A percentile compares a stretch with the other conserved stretches of the same genome.
Conservation (phyloP, 2,888 invertebrate genomes). For the Ferrisia virgata region DNA sequence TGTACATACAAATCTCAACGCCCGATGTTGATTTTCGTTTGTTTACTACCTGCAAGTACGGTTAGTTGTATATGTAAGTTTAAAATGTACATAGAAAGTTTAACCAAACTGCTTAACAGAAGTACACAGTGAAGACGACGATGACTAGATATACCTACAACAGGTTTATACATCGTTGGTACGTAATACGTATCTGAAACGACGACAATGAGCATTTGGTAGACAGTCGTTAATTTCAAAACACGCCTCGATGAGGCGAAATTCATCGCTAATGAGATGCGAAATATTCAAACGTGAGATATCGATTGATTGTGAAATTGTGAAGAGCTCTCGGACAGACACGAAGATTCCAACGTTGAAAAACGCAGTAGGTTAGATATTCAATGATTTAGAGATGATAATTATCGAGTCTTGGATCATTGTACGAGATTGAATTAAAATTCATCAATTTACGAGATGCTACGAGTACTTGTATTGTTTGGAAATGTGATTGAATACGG, state of each 20-base stretch:
- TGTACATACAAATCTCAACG: not conserved
- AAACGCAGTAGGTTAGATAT: not conserved
- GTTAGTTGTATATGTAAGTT: not conserved
- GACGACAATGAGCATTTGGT: not conserved
- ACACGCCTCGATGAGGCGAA: not conserved
- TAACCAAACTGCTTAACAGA: too few relatives aligned
- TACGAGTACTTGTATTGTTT: not conserved
- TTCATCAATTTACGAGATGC: not conserved
- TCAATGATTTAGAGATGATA: not conserved
- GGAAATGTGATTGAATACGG: too few relatives aligned
- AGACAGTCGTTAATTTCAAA: not conserved
- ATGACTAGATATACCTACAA: not conserved
- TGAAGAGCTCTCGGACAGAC: not conserved
- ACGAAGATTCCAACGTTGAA: not conserved
- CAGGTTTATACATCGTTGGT: too few relatives aligned
- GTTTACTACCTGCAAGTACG: not conserved
- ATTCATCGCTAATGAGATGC: not conserved
- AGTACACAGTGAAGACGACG: too few relatives aligned
- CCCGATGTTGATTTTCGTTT: not conserved
- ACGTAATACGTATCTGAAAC: too few relatives aligned
- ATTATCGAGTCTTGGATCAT: not conserved
- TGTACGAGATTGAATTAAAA: not conserved
- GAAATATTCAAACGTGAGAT: conserved; percentile 6
- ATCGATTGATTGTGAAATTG: not conserved
- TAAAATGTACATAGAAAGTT: not conserved